Conservation (phyloP, 2,113 vertebrate species). For the rat (Rattus norvegicus) region GRCr8 NC_086022.1:60271501-60272000, state of each 20-base stretch:
- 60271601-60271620: neutral
- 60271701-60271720: slow-evolving; percentile 31
- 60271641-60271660: slow-evolving; percentile 9
- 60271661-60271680: slow-evolving; percentile 49
- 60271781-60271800: slow-evolving; percentile 15
- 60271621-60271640: neutral
- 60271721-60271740: slow-evolving; percentile 41
- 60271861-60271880: neutral
- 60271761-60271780: neutral
- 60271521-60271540: neutral
- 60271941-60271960: neutral
- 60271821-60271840: slow-evolving; percentile 7
- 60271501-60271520: neutral
- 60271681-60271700: slow-evolving; percentile 5
- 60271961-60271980: slow-evolving; percentile 41
- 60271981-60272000: slow-evolving; percentile 15
- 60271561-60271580: neutral
- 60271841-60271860: neutral
- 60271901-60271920: slow-evolving; percentile 39
- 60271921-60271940: neutral
- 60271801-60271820: neutral
- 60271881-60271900: slow-evolving; percentile 3
- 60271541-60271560: neutral
- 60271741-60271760: neutral
- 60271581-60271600: neutral